These are phyloP conservation scores for Morone saxatilis DNA, from an alignment of 2,113 vertebrate species.

Conservation along the genomic window DNA sequence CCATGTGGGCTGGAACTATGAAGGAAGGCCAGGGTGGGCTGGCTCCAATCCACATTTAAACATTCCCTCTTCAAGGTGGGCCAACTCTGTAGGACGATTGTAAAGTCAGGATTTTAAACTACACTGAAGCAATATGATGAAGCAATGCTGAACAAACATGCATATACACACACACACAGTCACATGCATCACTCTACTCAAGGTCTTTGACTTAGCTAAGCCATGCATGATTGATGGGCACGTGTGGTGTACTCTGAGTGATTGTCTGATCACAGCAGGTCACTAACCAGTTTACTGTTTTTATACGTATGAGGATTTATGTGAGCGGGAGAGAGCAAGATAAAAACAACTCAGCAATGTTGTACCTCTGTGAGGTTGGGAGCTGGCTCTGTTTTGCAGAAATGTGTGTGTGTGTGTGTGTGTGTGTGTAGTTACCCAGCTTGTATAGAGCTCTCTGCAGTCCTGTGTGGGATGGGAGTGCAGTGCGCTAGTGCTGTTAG, in stretches of 20 bases:
- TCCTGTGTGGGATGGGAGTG: slow-evolving; percentile 78
- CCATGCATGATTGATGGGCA: slow-evolving; percentile 65
- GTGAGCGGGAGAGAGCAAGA: slow-evolving; percentile 35
- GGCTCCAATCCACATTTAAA: slow-evolving; percentile 43
- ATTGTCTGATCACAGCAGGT: slow-evolving; percentile 61
- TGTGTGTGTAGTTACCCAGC: slow-evolving; percentile 51
- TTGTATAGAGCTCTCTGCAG: slow-evolving; percentile 70
- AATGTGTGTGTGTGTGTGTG: slow-evolving; percentile 34
- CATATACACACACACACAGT: neutral
- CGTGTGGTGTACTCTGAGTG: slow-evolving; percentile 57
- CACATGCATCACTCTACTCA: slow-evolving; percentile 3
- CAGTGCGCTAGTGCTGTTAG: slow-evolving; percentile 71
- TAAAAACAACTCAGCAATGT: slow-evolving; percentile 27
- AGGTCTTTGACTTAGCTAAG: slow-evolving; percentile 36
- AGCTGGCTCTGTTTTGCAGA: slow-evolving; percentile 41
- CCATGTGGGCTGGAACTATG: slow-evolving; percentile 27
- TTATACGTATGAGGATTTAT: slow-evolving; percentile 36
- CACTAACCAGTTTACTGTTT: slow-evolving; percentile 37
- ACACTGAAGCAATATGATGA: slow-evolving; percentile 1
- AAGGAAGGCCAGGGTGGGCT: slow-evolving; percentile 49
- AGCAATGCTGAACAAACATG: neutral
- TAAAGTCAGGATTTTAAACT: slow-evolving; percentile 35
- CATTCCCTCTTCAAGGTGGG: slow-evolving; percentile 67
- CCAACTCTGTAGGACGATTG: slow-evolving; percentile 63
- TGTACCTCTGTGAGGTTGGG: slow-evolving; percentile 13